Evolutionary conservation across 2,113 vertebrate species (phyloP).

Genomic region (sheep (Ovis aries)): DNA sequence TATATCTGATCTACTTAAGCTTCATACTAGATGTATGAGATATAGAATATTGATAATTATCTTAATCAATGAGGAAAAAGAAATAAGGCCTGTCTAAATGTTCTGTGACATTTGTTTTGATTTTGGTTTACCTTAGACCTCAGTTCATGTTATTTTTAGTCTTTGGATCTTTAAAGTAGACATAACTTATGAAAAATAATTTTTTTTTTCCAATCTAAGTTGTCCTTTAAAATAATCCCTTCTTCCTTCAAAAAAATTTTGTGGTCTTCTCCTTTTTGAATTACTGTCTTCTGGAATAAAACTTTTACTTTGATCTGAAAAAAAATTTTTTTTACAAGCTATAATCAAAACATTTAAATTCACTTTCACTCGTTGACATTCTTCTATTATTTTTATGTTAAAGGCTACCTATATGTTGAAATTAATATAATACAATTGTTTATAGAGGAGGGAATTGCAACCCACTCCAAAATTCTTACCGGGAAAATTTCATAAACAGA

Average conservation of each 20-base stretch:
- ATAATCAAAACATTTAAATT: not conserved
- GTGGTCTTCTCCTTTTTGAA: not conserved
- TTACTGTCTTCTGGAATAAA: not conserved
- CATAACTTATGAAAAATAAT: not conserved
- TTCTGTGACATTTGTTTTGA: not conserved
- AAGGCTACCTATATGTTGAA: not conserved
- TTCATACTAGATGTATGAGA: not conserved
- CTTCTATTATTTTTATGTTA: not conserved
- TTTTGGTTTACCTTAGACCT: not conserved
- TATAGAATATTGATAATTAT: slow-evolving; percentile 40
- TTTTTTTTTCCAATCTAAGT: not conserved
- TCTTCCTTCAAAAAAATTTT: not conserved
- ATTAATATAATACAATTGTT: not conserved
- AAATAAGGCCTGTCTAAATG: not conserved
- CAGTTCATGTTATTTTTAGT: not conserved
- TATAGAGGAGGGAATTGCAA: not conserved
- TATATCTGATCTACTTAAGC: slow-evolving; percentile 23
- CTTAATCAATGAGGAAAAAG: slow-evolving; percentile 34
- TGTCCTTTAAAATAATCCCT: not conserved
- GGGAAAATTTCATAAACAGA: not conserved
- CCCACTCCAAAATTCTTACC: not conserved
- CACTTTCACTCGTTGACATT: not conserved
- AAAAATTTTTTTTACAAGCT: not conserved
- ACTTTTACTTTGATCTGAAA: not conserved
- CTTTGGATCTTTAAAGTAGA: not conserved